phyloP scores from a whole-genome alignment of 2,888 invertebrate genomes.

The Leptinotarsa tumamoca region DNA sequence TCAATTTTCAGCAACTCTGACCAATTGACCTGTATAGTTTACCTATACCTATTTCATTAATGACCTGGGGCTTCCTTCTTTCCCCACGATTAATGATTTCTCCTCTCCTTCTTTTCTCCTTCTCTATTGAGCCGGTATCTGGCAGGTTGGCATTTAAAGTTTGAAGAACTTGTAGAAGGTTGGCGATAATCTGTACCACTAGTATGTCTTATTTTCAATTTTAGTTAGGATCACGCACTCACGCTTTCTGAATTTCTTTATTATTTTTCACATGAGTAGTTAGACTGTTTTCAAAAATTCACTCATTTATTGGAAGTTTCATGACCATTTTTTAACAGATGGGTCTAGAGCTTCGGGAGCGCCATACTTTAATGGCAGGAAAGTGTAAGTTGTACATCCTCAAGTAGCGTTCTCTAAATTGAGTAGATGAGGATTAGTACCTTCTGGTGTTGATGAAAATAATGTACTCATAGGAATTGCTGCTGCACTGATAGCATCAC shows the following conservation, averaged over 20 bases:
- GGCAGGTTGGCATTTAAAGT: background rate
- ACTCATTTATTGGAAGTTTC: conserved; percentile 13
- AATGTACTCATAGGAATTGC: conserved; percentile 8
- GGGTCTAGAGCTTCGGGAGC: conserved; percentile 10
- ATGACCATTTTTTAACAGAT: conserved; percentile 1
- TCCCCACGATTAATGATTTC: no score
- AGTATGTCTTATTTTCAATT: background rate
- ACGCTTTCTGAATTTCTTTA: conserved; percentile 22
- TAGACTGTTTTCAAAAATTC: conserved; percentile 25
- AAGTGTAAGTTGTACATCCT: conserved; percentile 19
- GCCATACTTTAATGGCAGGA: conserved; percentile 5
- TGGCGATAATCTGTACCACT: background rate
- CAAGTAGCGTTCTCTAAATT: conserved; percentile 2
- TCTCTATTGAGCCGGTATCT: background rate
- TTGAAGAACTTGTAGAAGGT: background rate
- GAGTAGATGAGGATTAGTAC: background rate
- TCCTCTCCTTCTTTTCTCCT: background rate
- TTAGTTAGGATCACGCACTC: conserved; percentile 73
- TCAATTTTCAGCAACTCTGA: background rate
- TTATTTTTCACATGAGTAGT: conserved; percentile 17
- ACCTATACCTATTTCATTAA: background rate
- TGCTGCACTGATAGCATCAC: background rate
- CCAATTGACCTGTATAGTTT: background rate
- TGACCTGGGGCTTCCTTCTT: background rate
- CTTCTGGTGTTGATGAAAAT: conserved; percentile 4